Evolutionary conservation across 2,113 vertebrate species (phyloP).

Genomic region (Barbus barbus): DNA sequence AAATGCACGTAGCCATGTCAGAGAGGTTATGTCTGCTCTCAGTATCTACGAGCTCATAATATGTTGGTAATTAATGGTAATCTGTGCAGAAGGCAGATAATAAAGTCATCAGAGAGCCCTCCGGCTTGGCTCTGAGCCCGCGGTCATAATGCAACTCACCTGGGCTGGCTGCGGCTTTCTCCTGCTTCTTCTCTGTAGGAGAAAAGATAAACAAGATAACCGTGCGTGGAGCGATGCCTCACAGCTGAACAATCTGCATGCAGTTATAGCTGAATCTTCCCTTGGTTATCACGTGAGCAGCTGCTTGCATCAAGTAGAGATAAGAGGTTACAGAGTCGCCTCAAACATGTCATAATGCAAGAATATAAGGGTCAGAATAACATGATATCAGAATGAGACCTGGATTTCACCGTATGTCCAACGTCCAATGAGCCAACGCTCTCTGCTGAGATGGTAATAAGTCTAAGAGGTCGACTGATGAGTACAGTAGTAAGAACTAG

Average conservation of each 20-base stretch:
- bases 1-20: too few relatives aligned
- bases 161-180: constrained; percentile 77
- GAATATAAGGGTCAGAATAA: not conserved
- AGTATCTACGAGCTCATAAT: constrained; percentile 1
- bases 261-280: not conserved
- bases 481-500: not conserved
- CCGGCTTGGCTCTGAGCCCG: not conserved
- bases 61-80: constrained; percentile 11
- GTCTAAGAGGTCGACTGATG: not conserved
- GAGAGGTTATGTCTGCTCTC: constrained; percentile 4
- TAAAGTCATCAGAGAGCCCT: not conserved
- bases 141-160: constrained; percentile 66
- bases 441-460: constrained; percentile 11
- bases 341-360: not conserved
- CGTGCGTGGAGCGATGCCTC: not conserved
- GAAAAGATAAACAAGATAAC: constrained; percentile 35
- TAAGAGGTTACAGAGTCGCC: not conserved
- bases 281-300: not conserved
- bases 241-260: not conserved
- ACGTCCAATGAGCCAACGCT: not conserved
- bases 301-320: not conserved
- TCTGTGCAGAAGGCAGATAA: constrained; percentile 4
- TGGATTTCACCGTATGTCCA: constrained; percentile 6
- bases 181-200: constrained; percentile 86
- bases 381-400: not conserved